These are phyloP conservation scores for Drosophila nigromelanica DNA, from an alignment of 1,140 invertebrate genomes.

Conservation along the genomic window DNA sequence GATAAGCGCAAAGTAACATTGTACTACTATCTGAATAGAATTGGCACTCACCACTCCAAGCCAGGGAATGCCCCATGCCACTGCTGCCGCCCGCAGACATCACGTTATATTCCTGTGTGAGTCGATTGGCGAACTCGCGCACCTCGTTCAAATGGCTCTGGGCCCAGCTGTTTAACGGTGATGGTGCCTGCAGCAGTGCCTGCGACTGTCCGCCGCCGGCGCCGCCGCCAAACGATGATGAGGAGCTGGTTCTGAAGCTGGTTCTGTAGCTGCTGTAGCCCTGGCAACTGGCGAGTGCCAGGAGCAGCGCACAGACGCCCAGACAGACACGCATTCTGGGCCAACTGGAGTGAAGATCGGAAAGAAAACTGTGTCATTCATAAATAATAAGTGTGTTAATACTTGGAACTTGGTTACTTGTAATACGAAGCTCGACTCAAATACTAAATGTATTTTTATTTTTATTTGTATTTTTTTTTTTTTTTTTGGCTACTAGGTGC, in stretches of 20 bases:
- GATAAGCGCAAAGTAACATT: too few relatives aligned
- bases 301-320: conserved; percentile 51
- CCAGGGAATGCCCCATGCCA: conserved; percentile 12
- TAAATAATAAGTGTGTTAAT: conserved; percentile 36
- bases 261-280: conserved; percentile 40
- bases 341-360: conserved; percentile 28
- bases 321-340: conserved; percentile 50
- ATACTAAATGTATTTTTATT: conserved; percentile 1
- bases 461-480: conserved; percentile 5
- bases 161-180: conserved; percentile 61
- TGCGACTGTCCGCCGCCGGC: conserved; percentile 23
- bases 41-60: conserved; percentile 67
- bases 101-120: conserved; percentile 71
- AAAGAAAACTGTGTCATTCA: conserved; percentile 59
- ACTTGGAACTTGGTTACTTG: conserved; percentile 4
- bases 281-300: conserved; percentile 57
- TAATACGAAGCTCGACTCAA: conserved; percentile 2
- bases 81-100: conserved; percentile 53
- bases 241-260: conserved; percentile 47
- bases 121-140: conserved; percentile 62
- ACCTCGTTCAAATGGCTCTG: conserved; percentile 62
- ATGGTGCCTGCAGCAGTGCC: conserved; percentile 10
- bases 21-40: background rate
- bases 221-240: conserved; percentile 48
- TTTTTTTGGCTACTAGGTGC: conserved; percentile 30